phyloP scores from a whole-genome alignment of 1,140 invertebrate genomes.

The Reticulitermes speratus region DNA sequence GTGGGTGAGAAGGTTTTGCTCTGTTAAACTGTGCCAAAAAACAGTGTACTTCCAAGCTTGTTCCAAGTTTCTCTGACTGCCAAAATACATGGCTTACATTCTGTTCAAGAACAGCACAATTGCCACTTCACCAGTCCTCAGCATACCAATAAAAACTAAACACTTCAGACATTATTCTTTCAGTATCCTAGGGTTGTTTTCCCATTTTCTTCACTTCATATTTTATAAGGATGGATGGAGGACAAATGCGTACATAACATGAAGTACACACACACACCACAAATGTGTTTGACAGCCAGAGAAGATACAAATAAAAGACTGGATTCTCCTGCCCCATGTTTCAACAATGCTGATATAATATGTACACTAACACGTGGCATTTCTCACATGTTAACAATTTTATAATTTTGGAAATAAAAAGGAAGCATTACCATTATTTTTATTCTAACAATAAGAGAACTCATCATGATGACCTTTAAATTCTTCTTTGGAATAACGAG shows the following conservation, averaged over 20 bases:
- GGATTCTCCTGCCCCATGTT: background rate
- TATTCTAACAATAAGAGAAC: background rate
- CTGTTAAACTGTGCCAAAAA: slow-evolving; percentile 32
- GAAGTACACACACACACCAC: background rate
- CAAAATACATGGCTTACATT: slow-evolving; percentile 28
- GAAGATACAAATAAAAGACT: background rate
- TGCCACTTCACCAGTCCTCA: slow-evolving; percentile 36
- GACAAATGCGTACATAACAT: slow-evolving; percentile 28
- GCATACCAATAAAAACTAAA: slow-evolving; percentile 32
- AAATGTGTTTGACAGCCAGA: slow-evolving; percentile 16
- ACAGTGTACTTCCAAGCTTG: slow-evolving; percentile 32
- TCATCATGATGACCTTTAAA: background rate
- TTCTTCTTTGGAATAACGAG: background rate
- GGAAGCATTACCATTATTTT: background rate
- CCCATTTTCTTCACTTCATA: slow-evolving; percentile 21
- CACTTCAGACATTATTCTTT: background rate
- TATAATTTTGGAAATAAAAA: background rate
- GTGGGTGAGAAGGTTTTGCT: background rate
- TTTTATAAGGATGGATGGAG: slow-evolving; percentile 29
- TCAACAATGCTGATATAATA: background rate
- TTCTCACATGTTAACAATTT: background rate
- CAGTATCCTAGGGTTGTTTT: background rate
- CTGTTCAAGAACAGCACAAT: slow-evolving; percentile 35
- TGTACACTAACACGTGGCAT: background rate
- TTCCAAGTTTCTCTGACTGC: slow-evolving; percentile 34